Conservation (phyloP, 2,888 invertebrate species). For the Gibbula magus region DNA sequence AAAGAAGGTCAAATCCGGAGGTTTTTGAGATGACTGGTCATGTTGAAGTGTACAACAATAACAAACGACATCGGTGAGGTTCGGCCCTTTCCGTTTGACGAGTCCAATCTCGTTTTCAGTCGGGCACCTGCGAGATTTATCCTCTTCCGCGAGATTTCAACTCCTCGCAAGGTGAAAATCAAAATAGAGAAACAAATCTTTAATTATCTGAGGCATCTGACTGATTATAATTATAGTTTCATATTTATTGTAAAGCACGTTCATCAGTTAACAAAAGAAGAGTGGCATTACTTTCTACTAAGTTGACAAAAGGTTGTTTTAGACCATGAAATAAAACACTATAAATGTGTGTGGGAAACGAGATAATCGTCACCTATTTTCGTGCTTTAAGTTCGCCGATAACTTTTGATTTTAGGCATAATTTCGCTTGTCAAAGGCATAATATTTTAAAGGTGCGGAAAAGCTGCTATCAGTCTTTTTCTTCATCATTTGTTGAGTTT, state of each 20-base stretch:
- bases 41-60: conserved; percentile 66
- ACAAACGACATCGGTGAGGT: conserved; percentile 63
- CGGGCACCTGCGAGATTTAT: not conserved
- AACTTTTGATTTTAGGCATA: too few relatives aligned
- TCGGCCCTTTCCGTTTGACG: conserved; percentile 49
- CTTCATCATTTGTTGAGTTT: too few relatives aligned
- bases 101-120: not conserved
- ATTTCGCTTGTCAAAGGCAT: too few relatives aligned
- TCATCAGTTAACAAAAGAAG: too few relatives aligned
- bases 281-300: too few relatives aligned
- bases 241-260: too few relatives aligned
- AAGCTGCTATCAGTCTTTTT: too few relatives aligned
- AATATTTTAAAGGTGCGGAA: too few relatives aligned
- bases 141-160: conserved; percentile 22
- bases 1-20: conserved; percentile 25
- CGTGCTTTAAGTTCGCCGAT: too few relatives aligned
- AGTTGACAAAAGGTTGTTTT: not conserved
- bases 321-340: not conserved
- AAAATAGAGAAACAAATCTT: not conserved
- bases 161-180: conserved; percentile 14
- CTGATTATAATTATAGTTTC: too few relatives aligned
- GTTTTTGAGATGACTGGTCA: conserved; percentile 28
- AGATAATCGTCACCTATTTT: too few relatives aligned
- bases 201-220: not conserved
- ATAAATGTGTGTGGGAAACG: not conserved